These are phyloP conservation scores for Microctenopoma steveboyesi DNA, from an alignment of 2,797 vertebrate genomes.

Conservation along the genomic window DNA sequence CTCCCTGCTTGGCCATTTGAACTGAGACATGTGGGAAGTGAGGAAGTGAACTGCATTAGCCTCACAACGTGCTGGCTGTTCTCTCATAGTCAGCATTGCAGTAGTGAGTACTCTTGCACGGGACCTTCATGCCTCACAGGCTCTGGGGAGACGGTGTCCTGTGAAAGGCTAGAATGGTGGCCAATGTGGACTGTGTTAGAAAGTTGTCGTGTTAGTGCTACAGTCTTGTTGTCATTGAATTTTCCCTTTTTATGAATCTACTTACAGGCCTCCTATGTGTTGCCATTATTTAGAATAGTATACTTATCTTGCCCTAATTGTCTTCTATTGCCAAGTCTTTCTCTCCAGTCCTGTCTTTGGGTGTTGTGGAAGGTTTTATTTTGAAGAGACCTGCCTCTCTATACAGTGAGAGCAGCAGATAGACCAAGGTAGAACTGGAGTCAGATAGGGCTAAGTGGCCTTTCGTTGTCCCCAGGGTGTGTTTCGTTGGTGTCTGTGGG, in stretches of 20 bases:
- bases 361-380: constrained; percentile 87
- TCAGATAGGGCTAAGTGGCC: constrained; percentile 71
- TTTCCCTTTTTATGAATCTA: neutral
- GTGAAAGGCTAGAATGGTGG: constrained; percentile 54
- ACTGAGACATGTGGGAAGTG: constrained; percentile 68
- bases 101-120: constrained; percentile 68
- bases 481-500: constrained; percentile 76
- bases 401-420: constrained; percentile 32
- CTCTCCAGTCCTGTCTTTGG: constrained; percentile 16
- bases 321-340: neutral
- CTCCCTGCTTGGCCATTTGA: constrained; percentile 61
- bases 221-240: neutral
- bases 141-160: constrained; percentile 60
- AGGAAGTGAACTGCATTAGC: constrained; percentile 78
- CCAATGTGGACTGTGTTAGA: constrained; percentile 31
- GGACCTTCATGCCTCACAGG: constrained; percentile 60
- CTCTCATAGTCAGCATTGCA: constrained; percentile 72
- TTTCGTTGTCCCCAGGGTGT: constrained; percentile 85
- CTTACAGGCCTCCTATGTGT: neutral
- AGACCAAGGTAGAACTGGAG: constrained; percentile 41
- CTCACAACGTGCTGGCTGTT: constrained; percentile 68
- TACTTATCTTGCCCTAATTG: neutral
- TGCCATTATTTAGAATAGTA: neutral
- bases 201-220: constrained; percentile 35
- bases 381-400: constrained; percentile 79